Conservation (phyloP, 1,140 invertebrate genomes). For the Sitophilus oryzae region DNA sequence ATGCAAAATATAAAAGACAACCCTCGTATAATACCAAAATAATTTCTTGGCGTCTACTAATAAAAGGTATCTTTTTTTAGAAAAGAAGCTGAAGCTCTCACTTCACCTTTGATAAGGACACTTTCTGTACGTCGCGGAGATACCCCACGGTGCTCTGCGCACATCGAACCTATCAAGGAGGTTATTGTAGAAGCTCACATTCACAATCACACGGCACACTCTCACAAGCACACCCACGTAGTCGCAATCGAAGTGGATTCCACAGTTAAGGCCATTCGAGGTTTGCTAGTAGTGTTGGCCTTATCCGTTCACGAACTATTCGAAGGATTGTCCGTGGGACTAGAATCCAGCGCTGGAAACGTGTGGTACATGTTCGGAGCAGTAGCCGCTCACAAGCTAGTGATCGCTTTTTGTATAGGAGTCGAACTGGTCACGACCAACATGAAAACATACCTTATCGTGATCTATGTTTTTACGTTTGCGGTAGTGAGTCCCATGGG, state of each 20-base stretch:
- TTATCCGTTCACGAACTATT: constrained; percentile 87
- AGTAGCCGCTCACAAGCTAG: constrained; percentile 54
- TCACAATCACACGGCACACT: constrained; percentile 23
- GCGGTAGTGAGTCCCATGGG: constrained; percentile 52
- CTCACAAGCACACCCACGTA: constrained; percentile 33
- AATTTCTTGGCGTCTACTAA: no score
- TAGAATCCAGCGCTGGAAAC: constrained; percentile 60
- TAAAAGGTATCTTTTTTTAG: no score
- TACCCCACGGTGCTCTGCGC: constrained; percentile 1
- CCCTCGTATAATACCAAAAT: no score
- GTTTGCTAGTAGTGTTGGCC: constrained; percentile 75
- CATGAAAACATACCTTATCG: constrained; percentile 36
- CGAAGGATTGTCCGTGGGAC: constrained; percentile 83
- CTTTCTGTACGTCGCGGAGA: constrained; percentile 37
- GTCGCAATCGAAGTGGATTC: constrained; percentile 52
- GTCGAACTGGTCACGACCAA: constrained; percentile 45
- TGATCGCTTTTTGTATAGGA: constrained; percentile 54
- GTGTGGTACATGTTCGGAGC: constrained; percentile 59
- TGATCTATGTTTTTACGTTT: constrained; percentile 49
- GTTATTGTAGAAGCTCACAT: constrained; percentile 10
- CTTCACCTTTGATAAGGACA: constrained; percentile 27
- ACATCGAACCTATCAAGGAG: constrained; percentile 11
- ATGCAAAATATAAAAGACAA: no score
- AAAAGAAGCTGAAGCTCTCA: constrained; percentile 2
- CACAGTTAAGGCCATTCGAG: constrained; percentile 61